Percentiles rank a stretch among this genome's conserved stretches.
Conservation (phyloP, 2,888 invertebrate genomes). For the Ormyrus rosae region DNA sequence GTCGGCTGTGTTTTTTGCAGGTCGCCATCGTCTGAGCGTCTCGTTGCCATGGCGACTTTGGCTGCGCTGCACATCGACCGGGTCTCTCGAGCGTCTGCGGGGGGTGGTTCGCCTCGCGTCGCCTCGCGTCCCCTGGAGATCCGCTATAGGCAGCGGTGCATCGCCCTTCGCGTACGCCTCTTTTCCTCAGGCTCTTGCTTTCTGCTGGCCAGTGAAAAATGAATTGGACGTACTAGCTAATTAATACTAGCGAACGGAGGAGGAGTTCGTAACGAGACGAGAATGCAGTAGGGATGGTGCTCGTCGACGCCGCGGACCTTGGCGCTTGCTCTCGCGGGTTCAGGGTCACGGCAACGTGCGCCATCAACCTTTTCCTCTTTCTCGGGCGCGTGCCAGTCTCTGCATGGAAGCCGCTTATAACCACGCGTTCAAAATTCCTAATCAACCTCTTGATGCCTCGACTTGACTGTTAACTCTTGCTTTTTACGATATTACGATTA, state of each 20-base stretch:
- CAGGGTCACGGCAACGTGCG: conserved; percentile 40
- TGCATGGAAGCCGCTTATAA: too few species aligned
- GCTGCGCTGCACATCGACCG: conserved; percentile 76
- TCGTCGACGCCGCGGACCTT: conserved; percentile 38
- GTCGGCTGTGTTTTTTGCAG: conserved; percentile 34
- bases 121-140: conserved; percentile 61
- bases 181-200: not conserved
- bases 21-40: conserved; percentile 77
- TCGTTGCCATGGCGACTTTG: conserved; percentile 77
- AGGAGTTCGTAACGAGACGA: too few species aligned
- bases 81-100: conserved; percentile 65
- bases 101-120: conserved; percentile 51
- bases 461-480: too few species aligned
- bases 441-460: too few species aligned
- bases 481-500: too few species aligned
- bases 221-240: too few species aligned
- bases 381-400: not conserved
- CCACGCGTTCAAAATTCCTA: too few species aligned
- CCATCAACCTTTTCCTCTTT: conserved; percentile 21
- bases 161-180: conserved; percentile 61
- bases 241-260: too few species aligned
- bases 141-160: conserved; percentile 65
- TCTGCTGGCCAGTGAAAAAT: too few species aligned
- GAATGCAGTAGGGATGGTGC: not conserved
- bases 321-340: conserved; percentile 24